Evolutionary conservation across 2,113 vertebrate genomes (phyloP).

Genomic region (Tupaia chinensis): DNA sequence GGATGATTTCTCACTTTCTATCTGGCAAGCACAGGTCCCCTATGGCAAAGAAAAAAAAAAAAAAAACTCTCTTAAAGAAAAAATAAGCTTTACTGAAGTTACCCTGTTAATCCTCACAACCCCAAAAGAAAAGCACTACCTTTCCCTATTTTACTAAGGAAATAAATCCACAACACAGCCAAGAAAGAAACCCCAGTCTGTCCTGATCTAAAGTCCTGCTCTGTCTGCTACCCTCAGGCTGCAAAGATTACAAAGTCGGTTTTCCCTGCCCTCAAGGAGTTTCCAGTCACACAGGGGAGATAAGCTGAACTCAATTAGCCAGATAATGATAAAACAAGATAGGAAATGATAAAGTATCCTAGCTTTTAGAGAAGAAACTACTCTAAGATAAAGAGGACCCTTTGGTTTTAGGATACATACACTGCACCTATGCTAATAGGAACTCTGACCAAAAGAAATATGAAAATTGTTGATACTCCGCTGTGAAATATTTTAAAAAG

Average conservation of each 20-base stretch:
- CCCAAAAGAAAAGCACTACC: neutral
- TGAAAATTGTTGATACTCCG: neutral
- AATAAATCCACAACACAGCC: neutral
- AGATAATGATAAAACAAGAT: constrained; percentile 24
- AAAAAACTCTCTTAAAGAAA: too few relatives aligned
- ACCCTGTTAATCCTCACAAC: neutral
- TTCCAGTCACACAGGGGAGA: neutral
- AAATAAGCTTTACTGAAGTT: neutral
- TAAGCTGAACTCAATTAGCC: neutral
- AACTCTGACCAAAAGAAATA: neutral
- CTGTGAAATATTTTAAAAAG: constrained; percentile 8
- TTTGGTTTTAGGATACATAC: neutral
- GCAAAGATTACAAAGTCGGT: neutral
- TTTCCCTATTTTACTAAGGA: neutral
- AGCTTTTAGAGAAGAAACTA: neutral
- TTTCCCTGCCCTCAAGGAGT: constrained; percentile 48
- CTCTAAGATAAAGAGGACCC: neutral
- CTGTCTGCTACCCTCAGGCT: neutral
- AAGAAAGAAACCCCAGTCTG: neutral
- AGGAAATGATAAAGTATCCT: constrained; percentile 32
- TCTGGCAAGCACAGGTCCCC: too few relatives aligned
- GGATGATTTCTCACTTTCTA: too few relatives aligned
- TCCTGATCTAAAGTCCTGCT: neutral
- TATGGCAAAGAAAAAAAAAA: too few relatives aligned
- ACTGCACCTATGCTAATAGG: neutral